Conservation (phyloP, 2,113 vertebrate genomes). For the Prinia subflava region DNA sequence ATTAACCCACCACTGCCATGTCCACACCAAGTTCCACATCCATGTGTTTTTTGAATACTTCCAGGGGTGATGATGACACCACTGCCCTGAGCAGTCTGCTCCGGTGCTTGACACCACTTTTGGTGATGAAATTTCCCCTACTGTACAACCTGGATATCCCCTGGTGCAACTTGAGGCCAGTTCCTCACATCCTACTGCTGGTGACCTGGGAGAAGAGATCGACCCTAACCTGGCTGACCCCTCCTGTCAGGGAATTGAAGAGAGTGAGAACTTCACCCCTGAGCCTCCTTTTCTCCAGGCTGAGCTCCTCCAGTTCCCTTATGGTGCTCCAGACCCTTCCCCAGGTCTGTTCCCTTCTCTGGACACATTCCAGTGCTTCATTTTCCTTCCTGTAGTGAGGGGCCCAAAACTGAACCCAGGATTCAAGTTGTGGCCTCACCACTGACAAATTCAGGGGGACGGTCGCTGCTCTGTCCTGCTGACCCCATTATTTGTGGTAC, state of each 20-base stretch:
- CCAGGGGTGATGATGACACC: not conserved
- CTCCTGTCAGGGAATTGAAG: not conserved
- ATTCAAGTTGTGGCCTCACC: not conserved
- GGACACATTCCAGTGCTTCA: fast-evolving
- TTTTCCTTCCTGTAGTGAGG: not conserved
- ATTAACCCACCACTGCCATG: not conserved
- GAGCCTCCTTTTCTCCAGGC: not conserved
- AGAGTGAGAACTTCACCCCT: not conserved
- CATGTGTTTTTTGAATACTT: fast-evolving
- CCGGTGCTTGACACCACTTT: not conserved
- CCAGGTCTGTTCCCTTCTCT: not conserved
- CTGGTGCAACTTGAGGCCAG: not conserved
- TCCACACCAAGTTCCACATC: not conserved
- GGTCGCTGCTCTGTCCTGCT: not conserved
- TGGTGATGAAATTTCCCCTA: not conserved
- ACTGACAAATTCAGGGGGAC: fast-evolving
- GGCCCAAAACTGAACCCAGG: not conserved
- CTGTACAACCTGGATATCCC: not conserved
- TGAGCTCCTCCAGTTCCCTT: not conserved
- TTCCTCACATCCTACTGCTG: not conserved
- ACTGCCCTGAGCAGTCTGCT: not conserved
- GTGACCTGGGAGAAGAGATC: fast-evolving
- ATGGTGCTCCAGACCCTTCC: not conserved
- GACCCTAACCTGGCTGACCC: fast-evolving
- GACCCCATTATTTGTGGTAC: not conserved